These are phyloP conservation scores for Drosophila ohnishii DNA, from an alignment of 1,140 invertebrate genomes.

Conservation along the genomic window DNA sequence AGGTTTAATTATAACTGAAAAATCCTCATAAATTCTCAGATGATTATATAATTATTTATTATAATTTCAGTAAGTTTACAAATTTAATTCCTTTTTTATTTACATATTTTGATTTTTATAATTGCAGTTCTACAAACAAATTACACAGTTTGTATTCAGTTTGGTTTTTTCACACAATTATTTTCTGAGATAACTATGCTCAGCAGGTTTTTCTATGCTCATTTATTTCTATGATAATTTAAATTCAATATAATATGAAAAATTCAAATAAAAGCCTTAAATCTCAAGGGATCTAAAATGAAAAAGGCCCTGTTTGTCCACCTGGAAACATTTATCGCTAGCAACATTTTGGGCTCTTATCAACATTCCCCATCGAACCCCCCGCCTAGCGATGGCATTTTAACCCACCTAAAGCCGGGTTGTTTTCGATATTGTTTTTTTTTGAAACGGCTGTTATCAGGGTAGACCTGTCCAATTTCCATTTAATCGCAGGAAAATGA, in stretches of 20 bases:
- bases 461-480: conserved; percentile 19
- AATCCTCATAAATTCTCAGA: background rate
- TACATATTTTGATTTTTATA: background rate
- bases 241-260: background rate
- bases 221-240: background rate
- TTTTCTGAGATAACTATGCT: background rate
- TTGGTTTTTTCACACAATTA: background rate
- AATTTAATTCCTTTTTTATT: background rate
- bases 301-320: background rate
- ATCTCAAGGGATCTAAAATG: too few species aligned
- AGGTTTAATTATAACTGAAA: too few species aligned
- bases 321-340: conserved; percentile 27
- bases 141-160: background rate
- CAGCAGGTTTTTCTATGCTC: background rate
- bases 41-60: background rate
- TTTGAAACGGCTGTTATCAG: conserved; percentile 24
- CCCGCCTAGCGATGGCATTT: conserved; percentile 38
- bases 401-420: conserved; percentile 12
- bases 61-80: background rate
- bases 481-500: conserved; percentile 10
- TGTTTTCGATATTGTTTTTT: conserved; percentile 35
- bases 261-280: background rate
- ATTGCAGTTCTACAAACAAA: background rate
- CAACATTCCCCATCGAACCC: conserved; percentile 29
- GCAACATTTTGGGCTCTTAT: conserved; percentile 15